Conservation (phyloP, 1,140 invertebrate genomes). For the Dendrolimus punctatus region DNA sequence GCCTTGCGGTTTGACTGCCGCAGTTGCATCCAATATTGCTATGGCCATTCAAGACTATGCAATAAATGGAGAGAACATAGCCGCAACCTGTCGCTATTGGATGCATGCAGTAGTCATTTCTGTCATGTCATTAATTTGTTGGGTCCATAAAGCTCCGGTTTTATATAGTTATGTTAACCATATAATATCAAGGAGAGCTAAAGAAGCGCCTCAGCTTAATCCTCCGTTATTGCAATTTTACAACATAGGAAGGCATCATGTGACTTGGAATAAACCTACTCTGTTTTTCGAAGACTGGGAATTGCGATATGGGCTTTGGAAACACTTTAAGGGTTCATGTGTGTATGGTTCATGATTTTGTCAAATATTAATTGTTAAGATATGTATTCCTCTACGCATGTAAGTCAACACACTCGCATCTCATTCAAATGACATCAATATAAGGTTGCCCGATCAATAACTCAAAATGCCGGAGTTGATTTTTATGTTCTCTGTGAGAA, state of each 20-base stretch:
- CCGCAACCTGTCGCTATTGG: conserved; percentile 52
- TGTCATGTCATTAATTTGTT: conserved; percentile 74
- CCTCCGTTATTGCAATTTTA: conserved; percentile 72
- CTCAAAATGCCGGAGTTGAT: too few species aligned
- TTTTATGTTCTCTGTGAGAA: too few species aligned
- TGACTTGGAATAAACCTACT: conserved; percentile 74
- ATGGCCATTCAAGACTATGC: conserved; percentile 73
- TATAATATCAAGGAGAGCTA: conserved; percentile 69
- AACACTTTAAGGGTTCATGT: conserved; percentile 62
- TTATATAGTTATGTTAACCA: conserved; percentile 73
- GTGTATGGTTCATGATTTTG: too few species aligned
- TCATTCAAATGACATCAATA: too few species aligned
- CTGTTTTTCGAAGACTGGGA: conserved; percentile 77
- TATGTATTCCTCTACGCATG: too few species aligned
- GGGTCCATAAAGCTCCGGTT: conserved; percentile 72
- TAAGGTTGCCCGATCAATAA: too few species aligned
- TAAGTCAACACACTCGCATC: too few species aligned
- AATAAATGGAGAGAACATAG: conserved; percentile 34
- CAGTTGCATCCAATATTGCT: conserved; percentile 68
- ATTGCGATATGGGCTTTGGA: conserved; percentile 75
- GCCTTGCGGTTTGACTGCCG: conserved; percentile 73
- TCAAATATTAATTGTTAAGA: too few species aligned
- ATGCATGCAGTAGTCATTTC: conserved; percentile 73
- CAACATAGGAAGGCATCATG: conserved; percentile 70
- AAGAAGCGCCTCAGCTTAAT: conserved; percentile 75